Evolutionary conservation across 2,888 invertebrate genomes (phyloP).

Genomic region (Pyrochroa serraticornis): DNA sequence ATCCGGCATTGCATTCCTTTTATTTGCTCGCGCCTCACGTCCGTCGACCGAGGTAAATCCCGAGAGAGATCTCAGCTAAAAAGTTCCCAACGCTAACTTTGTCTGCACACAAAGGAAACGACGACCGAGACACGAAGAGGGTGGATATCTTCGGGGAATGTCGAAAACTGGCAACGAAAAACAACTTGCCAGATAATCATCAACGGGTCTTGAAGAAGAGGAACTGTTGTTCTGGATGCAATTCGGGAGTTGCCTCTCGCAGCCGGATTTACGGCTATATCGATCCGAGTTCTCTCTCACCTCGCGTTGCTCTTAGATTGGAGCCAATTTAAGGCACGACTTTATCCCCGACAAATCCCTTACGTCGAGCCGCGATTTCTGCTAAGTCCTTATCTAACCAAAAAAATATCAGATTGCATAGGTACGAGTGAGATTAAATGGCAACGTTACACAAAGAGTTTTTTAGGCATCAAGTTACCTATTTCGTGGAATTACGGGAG

Average conservation of each 20-base stretch:
- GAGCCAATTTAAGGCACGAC: constrained; percentile 48
- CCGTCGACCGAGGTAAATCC: constrained; percentile 50
- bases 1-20: constrained; percentile 45
- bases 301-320: constrained; percentile 24
- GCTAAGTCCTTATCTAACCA: constrained; percentile 36
- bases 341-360: constrained; percentile 50
- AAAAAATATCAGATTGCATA: constrained; percentile 26
- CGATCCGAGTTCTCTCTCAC: constrained; percentile 39
- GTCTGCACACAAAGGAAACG: constrained; percentile 50
- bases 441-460: too few species aligned
- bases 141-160: constrained; percentile 28
- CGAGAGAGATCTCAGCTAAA: constrained; percentile 48
- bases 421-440: too few species aligned
- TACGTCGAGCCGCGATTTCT: constrained; percentile 41
- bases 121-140: constrained; percentile 41
- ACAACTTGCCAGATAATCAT: constrained; percentile 44
- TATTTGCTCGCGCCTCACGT: constrained; percentile 54
- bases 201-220: constrained; percentile 32
- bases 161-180: constrained; percentile 30
- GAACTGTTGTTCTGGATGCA: constrained; percentile 27
- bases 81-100: constrained; percentile 53
- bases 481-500: too few species aligned
- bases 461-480: too few species aligned
- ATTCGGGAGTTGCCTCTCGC: constrained; percentile 36
- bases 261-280: constrained; percentile 41